phyloP scores from a whole-genome alignment of 2,113 vertebrate genomes.

The pig (Sus scrofa) region DNA sequence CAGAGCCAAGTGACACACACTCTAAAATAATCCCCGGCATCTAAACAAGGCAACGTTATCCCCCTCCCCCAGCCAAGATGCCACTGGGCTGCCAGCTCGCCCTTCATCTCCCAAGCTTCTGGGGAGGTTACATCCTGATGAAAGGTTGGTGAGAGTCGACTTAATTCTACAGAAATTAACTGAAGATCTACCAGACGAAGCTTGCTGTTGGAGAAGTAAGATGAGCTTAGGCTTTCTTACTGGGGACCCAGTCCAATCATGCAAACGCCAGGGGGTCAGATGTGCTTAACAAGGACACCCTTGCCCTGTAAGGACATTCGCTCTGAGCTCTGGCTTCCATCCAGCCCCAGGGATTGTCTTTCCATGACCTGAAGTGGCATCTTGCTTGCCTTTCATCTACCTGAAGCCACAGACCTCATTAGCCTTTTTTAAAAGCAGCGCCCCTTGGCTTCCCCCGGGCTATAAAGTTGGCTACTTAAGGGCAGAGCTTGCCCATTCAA shows the following conservation, averaged over 20 bases:
- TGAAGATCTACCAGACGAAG: background rate
- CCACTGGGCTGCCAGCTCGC: background rate
- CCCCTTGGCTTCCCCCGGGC: background rate
- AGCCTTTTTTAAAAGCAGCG: background rate
- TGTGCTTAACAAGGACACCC: constrained; percentile 50
- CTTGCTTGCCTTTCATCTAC: constrained; percentile 22
- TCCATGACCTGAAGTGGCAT: constrained; percentile 60
- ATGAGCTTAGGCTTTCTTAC: constrained; percentile 37
- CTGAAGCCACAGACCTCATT: background rate
- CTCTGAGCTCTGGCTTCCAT: constrained; percentile 29
- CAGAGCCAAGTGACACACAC: constrained; percentile 50
- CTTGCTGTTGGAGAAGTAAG: background rate
- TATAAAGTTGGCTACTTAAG: background rate
- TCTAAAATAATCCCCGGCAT: constrained; percentile 48
- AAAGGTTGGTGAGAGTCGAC: background rate
- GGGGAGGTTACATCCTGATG: background rate
- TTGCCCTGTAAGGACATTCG: background rate
- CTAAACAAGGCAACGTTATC: constrained; percentile 53
- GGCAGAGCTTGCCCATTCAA: background rate
- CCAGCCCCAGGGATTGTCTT: constrained; percentile 53
- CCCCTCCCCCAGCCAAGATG: background rate
- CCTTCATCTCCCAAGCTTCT: background rate
- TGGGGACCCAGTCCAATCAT: background rate
- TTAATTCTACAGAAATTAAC: background rate
- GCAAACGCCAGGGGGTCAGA: background rate